Conservation (phyloP, 2,888 invertebrate species). For the Hypselothyrea guttata region DNA sequence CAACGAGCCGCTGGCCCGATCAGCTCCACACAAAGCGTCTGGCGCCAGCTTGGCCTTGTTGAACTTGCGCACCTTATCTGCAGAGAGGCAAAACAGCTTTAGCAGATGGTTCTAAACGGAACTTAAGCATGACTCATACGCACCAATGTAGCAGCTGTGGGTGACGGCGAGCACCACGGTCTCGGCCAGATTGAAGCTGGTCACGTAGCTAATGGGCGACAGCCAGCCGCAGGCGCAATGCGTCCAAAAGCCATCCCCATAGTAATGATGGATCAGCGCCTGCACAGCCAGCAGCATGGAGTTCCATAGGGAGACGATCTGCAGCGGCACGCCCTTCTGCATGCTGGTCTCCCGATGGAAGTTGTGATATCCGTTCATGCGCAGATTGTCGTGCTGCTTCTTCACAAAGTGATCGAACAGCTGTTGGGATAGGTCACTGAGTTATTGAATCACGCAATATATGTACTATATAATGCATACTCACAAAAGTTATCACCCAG, state of each 20-base stretch:
- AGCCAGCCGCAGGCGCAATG: constrained; percentile 83
- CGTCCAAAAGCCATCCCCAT: constrained; percentile 83
- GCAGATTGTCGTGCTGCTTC: constrained; percentile 84
- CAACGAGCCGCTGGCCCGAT: constrained; percentile 77
- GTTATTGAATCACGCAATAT: neutral
- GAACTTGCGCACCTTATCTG: constrained; percentile 85
- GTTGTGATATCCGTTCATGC: constrained; percentile 87
- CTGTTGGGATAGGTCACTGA: constrained; percentile 80
- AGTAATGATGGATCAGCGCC: constrained; percentile 84
- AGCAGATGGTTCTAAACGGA: neutral
- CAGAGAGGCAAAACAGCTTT: neutral
- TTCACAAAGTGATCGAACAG: constrained; percentile 85
- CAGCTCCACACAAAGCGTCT: constrained; percentile 85
- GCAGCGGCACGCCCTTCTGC: constrained; percentile 85
- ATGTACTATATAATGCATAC: too few relatives aligned
- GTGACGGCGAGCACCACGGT: constrained; percentile 83
- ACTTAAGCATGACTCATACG: constrained; percentile 24
- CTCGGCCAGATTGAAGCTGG: constrained; percentile 84
- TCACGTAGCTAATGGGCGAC: constrained; percentile 85
- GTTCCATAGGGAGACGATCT: constrained; percentile 86
- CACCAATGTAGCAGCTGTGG: constrained; percentile 84
- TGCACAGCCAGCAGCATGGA: constrained; percentile 84
- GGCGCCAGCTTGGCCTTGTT: constrained; percentile 85
- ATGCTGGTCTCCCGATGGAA: constrained; percentile 86
- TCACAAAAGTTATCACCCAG: constrained; percentile 85